These are phyloP conservation scores for Chrysolophus pictus DNA, from an alignment of 2,797 vertebrate species.

Conservation along the genomic window DNA sequence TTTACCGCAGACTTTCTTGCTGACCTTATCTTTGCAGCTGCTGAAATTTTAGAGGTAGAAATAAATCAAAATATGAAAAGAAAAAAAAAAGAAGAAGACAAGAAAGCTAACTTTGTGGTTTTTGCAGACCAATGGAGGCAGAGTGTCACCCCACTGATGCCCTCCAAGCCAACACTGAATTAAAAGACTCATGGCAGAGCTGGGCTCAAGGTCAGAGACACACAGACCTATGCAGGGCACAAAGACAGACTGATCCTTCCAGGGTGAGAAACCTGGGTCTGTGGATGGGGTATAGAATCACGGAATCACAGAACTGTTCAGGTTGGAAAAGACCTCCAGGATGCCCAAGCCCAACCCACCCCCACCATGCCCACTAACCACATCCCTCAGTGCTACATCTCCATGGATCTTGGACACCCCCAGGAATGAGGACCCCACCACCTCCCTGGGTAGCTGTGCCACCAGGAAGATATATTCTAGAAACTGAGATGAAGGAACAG, in stretches of 20 bases:
- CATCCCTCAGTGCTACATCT: too few relatives aligned
- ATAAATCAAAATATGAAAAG: neutral
- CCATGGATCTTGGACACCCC: too few relatives aligned
- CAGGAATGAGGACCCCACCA: too few relatives aligned
- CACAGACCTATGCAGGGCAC: accelerated
- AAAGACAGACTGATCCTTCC: neutral
- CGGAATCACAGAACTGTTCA: too few relatives aligned
- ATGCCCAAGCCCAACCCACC: too few relatives aligned
- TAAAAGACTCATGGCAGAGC: accelerated
- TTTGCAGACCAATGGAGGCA: neutral
- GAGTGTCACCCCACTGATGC: accelerated
- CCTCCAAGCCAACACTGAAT: neutral
- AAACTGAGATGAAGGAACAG: neutral
- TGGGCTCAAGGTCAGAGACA: neutral
- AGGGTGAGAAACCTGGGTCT: neutral
- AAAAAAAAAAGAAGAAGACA: neutral
- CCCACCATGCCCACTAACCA: too few relatives aligned
- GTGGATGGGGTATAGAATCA: neutral
- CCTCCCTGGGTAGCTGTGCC: too few relatives aligned
- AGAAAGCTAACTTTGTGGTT: neutral
- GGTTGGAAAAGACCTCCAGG: too few relatives aligned
- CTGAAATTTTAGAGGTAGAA: neutral
- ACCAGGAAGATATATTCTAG: neutral
- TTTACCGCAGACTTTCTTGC: neutral
- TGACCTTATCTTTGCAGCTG: accelerated